Conservation (phyloP, 2,888 invertebrate genomes). For the Polydrusus pterygomalis region DNA sequence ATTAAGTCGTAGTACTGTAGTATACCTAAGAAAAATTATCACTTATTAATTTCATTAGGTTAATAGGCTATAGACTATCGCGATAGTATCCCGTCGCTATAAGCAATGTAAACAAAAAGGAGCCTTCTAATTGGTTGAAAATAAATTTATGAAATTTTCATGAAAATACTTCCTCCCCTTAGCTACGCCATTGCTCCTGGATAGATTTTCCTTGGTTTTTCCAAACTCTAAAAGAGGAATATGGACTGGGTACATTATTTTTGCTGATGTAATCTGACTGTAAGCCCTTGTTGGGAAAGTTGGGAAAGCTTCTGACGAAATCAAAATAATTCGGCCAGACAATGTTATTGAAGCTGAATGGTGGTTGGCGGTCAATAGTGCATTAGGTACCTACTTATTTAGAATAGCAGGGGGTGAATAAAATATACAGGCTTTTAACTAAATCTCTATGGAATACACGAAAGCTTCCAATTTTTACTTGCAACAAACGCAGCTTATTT, state of each 20-base stretch:
- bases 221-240: too few species aligned
- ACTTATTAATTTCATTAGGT: too few species aligned
- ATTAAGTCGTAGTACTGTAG: too few species aligned
- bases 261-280: neutral
- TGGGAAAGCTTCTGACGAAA: neutral
- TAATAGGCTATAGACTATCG: too few species aligned
- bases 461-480: neutral
- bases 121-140: too few species aligned
- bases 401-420: neutral
- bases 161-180: too few species aligned
- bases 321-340: constrained; percentile 3
- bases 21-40: too few species aligned
- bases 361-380: neutral
- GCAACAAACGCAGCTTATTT: neutral
- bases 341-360: neutral
- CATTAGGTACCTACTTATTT: neutral
- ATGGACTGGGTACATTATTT: neutral
- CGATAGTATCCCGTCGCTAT: too few species aligned
- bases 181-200: too few species aligned
- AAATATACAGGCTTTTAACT: neutral
- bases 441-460: neutral
- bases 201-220: too few species aligned
- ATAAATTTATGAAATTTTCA: too few species aligned
- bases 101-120: too few species aligned
- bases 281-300: neutral